Conservation (phyloP, 37 sponge, comb jelly and placozoan genomes). For the Beroe ovata region DNA sequence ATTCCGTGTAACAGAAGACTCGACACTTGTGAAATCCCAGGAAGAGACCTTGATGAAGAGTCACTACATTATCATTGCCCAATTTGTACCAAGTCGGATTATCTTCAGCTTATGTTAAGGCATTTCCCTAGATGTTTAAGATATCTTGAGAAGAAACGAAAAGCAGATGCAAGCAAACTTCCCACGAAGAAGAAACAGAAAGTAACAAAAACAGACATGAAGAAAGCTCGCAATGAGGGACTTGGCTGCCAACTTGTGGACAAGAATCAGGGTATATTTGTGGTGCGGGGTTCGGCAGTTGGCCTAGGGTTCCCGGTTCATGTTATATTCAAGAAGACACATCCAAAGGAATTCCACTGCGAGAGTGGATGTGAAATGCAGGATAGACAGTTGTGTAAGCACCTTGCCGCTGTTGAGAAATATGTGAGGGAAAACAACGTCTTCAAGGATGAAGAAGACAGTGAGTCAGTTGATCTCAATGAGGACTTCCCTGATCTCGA, state of each 20-base stretch:
- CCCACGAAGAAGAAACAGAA: slow-evolving; percentile 22
- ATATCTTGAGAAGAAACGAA: slow-evolving; percentile 41
- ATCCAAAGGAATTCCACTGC: slow-evolving; percentile 64
- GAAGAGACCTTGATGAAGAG: background rate
- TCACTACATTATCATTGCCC: slow-evolving; percentile 49
- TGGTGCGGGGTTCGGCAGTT: slow-evolving; percentile 51
- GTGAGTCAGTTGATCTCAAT: slow-evolving; percentile 25
- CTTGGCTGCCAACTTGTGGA: slow-evolving; percentile 55
- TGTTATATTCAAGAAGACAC: slow-evolving; percentile 64
- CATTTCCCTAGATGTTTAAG: slow-evolving; percentile 40
- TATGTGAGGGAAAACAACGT: slow-evolving; percentile 63
- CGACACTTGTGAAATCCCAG: background rate
- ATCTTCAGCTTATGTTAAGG: slow-evolving; percentile 35
- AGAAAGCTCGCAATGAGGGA: slow-evolving; percentile 34
- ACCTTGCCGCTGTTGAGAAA: slow-evolving; percentile 50
- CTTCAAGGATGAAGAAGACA: slow-evolving; percentile 32
- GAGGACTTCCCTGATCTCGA: slow-evolving; percentile 60
- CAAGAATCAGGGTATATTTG: slow-evolving; percentile 23
- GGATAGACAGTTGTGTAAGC: slow-evolving; percentile 61
- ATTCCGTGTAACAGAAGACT: slow-evolving; percentile 22
- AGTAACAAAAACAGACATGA: slow-evolving; percentile 28
- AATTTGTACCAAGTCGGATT: slow-evolving; percentile 62
- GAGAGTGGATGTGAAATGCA: slow-evolving; percentile 67
- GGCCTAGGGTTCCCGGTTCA: slow-evolving; percentile 65
- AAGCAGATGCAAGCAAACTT: background rate